Percentiles rank a stretch among this genome's conserved stretches.
Conservation (phyloP, 2,113 vertebrate genomes). For the Aplodontia rufa region DNA sequence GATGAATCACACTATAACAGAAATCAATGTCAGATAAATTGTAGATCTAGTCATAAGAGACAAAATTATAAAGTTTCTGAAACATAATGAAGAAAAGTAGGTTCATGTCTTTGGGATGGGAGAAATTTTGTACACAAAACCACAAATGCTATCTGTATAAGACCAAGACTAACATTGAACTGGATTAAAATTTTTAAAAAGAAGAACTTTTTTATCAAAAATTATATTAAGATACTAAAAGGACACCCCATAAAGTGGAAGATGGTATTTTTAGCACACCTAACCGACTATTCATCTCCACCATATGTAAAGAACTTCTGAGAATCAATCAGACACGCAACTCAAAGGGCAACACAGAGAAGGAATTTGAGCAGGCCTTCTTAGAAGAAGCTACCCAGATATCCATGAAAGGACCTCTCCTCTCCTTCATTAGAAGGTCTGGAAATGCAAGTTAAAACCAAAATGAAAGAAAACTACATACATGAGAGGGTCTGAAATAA, state of each 20-base stretch:
- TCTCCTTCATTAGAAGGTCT: background rate
- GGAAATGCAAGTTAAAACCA: background rate
- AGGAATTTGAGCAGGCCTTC: background rate
- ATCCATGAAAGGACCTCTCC: no score
- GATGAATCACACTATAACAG: background rate
- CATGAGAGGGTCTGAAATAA: background rate
- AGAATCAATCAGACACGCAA: background rate
- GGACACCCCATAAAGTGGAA: background rate
- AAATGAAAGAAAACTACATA: background rate
- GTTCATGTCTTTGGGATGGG: background rate
- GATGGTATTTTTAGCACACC: background rate
- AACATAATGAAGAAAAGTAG: background rate
- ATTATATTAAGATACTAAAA: background rate
- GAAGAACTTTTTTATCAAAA: background rate
- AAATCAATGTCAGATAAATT: background rate
- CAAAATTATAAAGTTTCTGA: background rate
- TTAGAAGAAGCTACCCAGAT: background rate
- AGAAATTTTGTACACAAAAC: background rate
- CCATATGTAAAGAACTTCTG: background rate
- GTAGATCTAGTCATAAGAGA: background rate
- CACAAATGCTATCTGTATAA: background rate
- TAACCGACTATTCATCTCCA: background rate
- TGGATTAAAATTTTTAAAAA: background rate
- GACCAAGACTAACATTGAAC: background rate
- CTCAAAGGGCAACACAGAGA: background rate